Base-by-base conservation (phyloP, 2,797 vertebrate species). In the Neosilurus hyrtlii region DNA sequence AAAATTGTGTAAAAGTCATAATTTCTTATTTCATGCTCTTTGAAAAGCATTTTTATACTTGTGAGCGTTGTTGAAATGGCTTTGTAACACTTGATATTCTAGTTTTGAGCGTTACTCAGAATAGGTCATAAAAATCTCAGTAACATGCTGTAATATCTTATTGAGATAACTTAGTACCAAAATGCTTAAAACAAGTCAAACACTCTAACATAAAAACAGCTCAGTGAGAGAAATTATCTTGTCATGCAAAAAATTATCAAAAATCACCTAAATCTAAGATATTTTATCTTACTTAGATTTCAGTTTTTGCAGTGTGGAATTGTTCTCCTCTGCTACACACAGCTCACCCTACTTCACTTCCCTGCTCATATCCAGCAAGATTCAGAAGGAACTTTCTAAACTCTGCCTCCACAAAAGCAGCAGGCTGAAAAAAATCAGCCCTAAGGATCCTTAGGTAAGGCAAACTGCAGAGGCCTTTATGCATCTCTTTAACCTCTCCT, bases 151-250 rank as follows among this genome's bases (percentile, higher is more conserved):
- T 43, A 68, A 68, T 68, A 68, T 37, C 35, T 68, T 43, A 20
- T 37, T 35, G 37, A 43, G 66, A 68, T 20, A 18, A 37, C 20
- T 9, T 20, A 68, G 8, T 0, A 68, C 20, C 37, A 18, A 68
- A 68, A 68, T n/a, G 66, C 63, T 30, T 30, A 26, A 66, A 66
- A 16, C 37, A 68, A 68, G 66, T 68, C 26, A 67, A 67, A 37
- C 22, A 35, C 37, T 68, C 66, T 57, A 15, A 57, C 11, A 57
- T 57, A 57, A 57, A 57, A 57, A 57, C 10, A 14, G 56, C 56
- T 15, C 16, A 15, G 12, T 57, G 14, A 57, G 56, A 18, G 16
- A 15, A 57, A 57, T 14, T 57, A 57, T 57, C 56, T 57, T 18
- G 56, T 43, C 16, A 68, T 8, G 26, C 59, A 62, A n/a, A 24